Evolutionary conservation across 2,113 vertebrate species (phyloP).

Genomic region (Circaetus gallicus): DNA sequence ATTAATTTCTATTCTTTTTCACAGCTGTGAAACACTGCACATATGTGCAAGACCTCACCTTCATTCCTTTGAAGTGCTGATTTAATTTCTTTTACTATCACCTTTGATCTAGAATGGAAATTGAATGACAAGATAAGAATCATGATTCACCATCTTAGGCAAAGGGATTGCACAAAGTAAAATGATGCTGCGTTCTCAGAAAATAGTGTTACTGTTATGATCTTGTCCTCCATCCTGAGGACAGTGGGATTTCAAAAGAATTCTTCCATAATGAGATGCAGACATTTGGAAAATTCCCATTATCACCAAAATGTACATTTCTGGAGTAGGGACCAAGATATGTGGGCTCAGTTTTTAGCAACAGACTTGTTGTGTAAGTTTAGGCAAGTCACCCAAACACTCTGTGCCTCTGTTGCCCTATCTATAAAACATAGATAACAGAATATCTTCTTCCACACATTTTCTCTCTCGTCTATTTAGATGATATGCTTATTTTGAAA

Average conservation of each 20-base stretch:
- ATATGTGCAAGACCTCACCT: background rate
- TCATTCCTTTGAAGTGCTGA: background rate
- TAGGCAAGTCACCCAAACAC: background rate
- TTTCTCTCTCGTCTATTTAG: background rate
- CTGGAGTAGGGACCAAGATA: background rate
- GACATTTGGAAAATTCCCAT: background rate
- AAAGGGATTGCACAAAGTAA: background rate
- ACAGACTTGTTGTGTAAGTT: background rate
- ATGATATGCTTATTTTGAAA: background rate
- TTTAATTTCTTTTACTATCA: background rate
- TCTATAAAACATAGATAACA: background rate
- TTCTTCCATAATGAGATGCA: background rate
- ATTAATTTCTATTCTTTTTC: background rate
- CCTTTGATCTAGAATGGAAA: background rate
- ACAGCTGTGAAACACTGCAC: background rate
- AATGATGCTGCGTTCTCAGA: background rate
- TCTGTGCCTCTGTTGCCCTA: background rate
- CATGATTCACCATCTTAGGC: background rate
- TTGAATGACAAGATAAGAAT: background rate
- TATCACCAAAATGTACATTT: background rate
- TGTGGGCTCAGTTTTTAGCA: background rate
- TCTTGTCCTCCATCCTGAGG: background rate
- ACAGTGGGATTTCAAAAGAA: background rate
- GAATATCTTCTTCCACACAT: background rate
- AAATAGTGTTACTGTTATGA: background rate